Evolutionary conservation across 1,140 invertebrate species (phyloP).

Genomic region (Pseudachorutes palmiensis): DNA sequence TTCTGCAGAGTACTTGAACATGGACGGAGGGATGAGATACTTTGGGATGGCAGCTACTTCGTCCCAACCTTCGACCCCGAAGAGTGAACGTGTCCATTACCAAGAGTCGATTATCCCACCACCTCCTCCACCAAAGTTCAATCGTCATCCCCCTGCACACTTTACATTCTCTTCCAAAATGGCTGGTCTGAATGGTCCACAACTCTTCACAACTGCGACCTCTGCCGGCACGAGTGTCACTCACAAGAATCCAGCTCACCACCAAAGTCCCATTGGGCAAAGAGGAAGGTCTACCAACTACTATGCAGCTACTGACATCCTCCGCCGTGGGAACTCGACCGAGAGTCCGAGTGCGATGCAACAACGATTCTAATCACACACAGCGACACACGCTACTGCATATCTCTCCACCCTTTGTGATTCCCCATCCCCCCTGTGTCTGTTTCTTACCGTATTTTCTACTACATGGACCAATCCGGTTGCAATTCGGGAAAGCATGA

Average conservation of each 20-base stretch:
- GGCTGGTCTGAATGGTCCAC: neutral
- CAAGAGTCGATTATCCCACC: neutral
- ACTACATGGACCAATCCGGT: too few relatives aligned
- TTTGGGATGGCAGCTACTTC: neutral
- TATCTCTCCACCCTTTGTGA: too few relatives aligned
- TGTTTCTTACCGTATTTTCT: too few relatives aligned
- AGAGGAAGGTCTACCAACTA: neutral
- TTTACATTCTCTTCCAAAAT: neutral
- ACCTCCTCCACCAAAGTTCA: neutral
- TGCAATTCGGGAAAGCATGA: too few relatives aligned
- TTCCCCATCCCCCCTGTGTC: too few relatives aligned
- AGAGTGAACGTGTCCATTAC: neutral
- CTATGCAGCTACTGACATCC: constrained; percentile 3
- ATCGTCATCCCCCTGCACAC: neutral
- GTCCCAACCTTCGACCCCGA: neutral
- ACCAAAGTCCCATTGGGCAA: neutral
- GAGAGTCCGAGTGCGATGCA: too few relatives aligned
- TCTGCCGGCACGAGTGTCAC: neutral
- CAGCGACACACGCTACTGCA: too few relatives aligned
- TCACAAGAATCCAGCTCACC: neutral
- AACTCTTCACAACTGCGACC: neutral
- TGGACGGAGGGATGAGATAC: neutral
- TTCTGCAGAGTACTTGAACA: constrained; percentile 5
- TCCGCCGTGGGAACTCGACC: neutral
- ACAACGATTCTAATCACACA: too few relatives aligned